Conservation (phyloP, 2,797 vertebrate species). For the Sebastes variabilis region DNA sequence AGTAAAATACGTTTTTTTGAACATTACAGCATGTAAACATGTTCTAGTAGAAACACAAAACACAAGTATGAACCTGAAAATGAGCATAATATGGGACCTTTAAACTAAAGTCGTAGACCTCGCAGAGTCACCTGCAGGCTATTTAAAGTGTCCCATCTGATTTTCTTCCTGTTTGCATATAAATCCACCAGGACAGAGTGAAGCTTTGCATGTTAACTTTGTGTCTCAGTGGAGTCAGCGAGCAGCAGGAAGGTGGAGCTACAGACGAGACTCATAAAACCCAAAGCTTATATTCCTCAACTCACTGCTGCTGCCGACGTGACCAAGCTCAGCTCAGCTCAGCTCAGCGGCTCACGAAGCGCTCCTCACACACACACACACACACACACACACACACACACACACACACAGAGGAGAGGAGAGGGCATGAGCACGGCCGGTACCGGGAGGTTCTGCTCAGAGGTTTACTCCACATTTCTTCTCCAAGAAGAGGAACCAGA, state of each 20-base stretch:
- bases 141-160: slow-evolving; percentile 2
- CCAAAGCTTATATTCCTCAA: slow-evolving; percentile 51
- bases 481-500: neutral
- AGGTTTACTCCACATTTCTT: neutral
- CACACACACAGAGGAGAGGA: neutral
- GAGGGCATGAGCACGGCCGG: slow-evolving; percentile 46
- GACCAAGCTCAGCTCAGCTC: slow-evolving; percentile 37
- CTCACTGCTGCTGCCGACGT: slow-evolving; percentile 69
- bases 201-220: slow-evolving; percentile 51
- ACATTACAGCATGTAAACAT: no score
- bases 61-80: no score
- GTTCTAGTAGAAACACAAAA: no score
- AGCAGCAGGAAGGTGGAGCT: slow-evolving; percentile 73
- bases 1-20: no score
- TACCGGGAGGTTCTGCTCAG: slow-evolving; percentile 11
- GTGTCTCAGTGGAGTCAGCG: slow-evolving; percentile 26
- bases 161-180: slow-evolving; percentile 55
- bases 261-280: slow-evolving; percentile 67
- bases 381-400: neutral
- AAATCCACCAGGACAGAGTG: slow-evolving; percentile 24
- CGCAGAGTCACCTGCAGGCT: neutral
- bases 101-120: neutral
- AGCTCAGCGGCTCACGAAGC: slow-evolving; percentile 31
- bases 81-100: no score
- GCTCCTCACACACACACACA: neutral